Conservation (phyloP, 2,113 vertebrate species). For the Prochilodus magdalenae region DNA sequence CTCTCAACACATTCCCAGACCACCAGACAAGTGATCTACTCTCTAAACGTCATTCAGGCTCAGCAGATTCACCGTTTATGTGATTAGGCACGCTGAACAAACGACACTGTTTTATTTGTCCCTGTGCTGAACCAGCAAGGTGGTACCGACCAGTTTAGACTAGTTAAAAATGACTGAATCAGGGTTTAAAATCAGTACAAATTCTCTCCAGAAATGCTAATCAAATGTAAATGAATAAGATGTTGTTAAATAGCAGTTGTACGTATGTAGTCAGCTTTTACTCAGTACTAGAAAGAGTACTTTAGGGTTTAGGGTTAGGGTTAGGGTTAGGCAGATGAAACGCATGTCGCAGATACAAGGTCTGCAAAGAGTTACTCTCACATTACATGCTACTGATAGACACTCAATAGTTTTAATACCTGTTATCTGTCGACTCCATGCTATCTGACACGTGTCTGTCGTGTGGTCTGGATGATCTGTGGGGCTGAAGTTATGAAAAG, state of each 20-base stretch:
- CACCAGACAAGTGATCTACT: background rate
- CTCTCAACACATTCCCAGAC: background rate
- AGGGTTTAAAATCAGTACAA: too few relatives aligned
- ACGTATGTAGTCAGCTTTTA: background rate
- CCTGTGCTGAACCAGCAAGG: background rate
- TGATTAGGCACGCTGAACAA: background rate
- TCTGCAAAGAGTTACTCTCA: background rate
- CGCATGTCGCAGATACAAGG: background rate
- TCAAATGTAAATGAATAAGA: background rate
- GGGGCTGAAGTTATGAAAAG: constrained; percentile 70
- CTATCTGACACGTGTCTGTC: constrained; percentile 69
- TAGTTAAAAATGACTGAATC: too few relatives aligned
- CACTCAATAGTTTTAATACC: constrained; percentile 69
- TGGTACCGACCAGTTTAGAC: too few relatives aligned
- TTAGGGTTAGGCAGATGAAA: too few relatives aligned
- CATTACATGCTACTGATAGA: background rate
- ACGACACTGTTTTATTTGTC: background rate
- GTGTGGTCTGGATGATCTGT: constrained; percentile 63
- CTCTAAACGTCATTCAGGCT: background rate
- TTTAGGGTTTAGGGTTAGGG: too few relatives aligned
- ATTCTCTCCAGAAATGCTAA: too few relatives aligned
- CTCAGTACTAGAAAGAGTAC: background rate
- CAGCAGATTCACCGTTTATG: background rate
- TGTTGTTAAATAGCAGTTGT: background rate
- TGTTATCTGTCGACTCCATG: constrained; percentile 76